Conservation (phyloP, 2,888 invertebrate genomes). For the Zaprionus obscuricornis region DNA sequence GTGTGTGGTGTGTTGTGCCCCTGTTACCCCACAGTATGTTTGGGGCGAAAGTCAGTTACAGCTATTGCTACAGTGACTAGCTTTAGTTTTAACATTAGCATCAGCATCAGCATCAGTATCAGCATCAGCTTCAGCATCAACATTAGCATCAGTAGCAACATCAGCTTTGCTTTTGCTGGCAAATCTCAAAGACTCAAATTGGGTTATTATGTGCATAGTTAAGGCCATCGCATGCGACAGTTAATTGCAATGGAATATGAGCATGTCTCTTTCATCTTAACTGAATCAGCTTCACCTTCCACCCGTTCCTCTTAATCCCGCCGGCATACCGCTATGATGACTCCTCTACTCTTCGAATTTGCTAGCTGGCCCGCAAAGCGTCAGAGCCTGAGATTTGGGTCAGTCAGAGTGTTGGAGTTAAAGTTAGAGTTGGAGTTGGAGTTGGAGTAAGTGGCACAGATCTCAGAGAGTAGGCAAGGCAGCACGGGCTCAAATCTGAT, state of each 20-base stretch:
- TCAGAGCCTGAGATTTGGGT: conserved; percentile 64
- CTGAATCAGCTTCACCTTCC: too few relatives aligned
- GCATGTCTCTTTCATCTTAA: too few relatives aligned
- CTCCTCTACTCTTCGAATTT: too few relatives aligned
- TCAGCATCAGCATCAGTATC: not conserved
- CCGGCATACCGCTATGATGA: too few relatives aligned
- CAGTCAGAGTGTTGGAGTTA: too few relatives aligned
- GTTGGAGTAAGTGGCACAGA: conserved; percentile 57
- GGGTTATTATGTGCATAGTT: conserved; percentile 77
- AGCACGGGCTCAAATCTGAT: conserved; percentile 46
- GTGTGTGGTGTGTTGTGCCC: too few relatives aligned
- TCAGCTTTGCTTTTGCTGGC: conserved; percentile 10
- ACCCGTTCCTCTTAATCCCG: not conserved
- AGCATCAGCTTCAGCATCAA: conserved; percentile 11
- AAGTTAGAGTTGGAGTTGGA: too few relatives aligned
- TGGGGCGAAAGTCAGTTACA: conserved; percentile 54
- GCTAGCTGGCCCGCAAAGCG: not conserved
- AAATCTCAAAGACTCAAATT: conserved; percentile 45
- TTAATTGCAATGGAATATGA: conserved; percentile 65
- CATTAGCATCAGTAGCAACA: not conserved
- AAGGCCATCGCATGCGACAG: conserved; percentile 68
- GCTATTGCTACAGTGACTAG: too few relatives aligned
- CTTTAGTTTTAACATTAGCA: too few relatives aligned
- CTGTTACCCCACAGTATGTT: not conserved
- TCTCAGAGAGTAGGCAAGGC: conserved; percentile 27